Conservation (phyloP, 2,113 vertebrate species). For the Lophius piscatorius region DNA sequence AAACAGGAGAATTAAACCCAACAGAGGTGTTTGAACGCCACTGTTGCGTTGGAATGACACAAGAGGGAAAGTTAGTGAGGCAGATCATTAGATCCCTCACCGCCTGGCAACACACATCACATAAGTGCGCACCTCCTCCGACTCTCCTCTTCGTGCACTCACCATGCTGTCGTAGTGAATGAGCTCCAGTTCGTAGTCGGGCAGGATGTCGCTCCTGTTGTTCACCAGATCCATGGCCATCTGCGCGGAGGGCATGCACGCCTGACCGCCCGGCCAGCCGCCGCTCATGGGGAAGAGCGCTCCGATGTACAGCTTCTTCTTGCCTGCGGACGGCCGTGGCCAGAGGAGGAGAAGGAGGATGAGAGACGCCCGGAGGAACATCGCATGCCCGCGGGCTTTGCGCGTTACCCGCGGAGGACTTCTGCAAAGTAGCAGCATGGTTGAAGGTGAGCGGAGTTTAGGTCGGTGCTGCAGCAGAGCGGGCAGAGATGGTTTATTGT, state of each 20-base stretch:
- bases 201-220: slow-evolving; percentile 91
- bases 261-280: slow-evolving; percentile 93
- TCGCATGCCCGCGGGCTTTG: slow-evolving; percentile 11
- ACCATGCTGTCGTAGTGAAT: slow-evolving; percentile 95
- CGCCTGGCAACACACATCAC: slow-evolving; percentile 43
- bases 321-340: slow-evolving; percentile 82
- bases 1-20: neutral
- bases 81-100: slow-evolving; percentile 37
- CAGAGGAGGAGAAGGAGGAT: slow-evolving; percentile 73
- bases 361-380: slow-evolving; percentile 49
- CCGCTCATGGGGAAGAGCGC: slow-evolving; percentile 95
- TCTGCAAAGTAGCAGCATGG: slow-evolving; percentile 22
- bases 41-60: neutral
- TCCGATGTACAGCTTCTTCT: slow-evolving; percentile 93
- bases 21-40: neutral
- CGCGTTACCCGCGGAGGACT: slow-evolving; percentile 21
- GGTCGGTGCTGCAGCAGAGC: slow-evolving; percentile 16
- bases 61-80: slow-evolving; percentile 15
- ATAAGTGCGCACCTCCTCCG: slow-evolving; percentile 36
- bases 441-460: slow-evolving; percentile 50
- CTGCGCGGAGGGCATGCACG: slow-evolving; percentile 90
- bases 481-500: neutral
- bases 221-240: slow-evolving; percentile 95
- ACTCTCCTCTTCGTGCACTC: slow-evolving; percentile 59
- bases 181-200: slow-evolving; percentile 92